Evolutionary conservation across 2,888 invertebrate species (phyloP).

Genomic region (Pyrrhia umbra): DNA sequence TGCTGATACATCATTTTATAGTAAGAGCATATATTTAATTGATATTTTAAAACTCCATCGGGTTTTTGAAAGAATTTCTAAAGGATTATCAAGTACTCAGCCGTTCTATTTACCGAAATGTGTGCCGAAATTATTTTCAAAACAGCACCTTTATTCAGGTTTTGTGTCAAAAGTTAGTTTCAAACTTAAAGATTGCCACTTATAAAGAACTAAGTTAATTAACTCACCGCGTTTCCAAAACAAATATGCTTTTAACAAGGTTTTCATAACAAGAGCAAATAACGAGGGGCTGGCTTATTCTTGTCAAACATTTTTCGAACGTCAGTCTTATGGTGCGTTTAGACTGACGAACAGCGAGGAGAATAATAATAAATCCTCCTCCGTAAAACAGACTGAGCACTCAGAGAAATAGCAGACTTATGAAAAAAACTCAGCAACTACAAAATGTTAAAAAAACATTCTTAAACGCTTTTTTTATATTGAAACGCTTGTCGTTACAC

Average conservation of each 20-base stretch:
- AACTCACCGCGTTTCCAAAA: conserved; percentile 20
- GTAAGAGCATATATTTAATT: too few species aligned
- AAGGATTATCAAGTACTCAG: background rate
- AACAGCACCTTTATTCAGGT: conserved; percentile 5
- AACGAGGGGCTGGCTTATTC: conserved; percentile 47
- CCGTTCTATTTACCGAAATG: too few species aligned
- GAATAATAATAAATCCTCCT: background rate
- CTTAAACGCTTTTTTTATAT: too few species aligned
- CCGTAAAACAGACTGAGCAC: background rate
- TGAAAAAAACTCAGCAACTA: background rate
- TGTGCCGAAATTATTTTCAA: background rate
- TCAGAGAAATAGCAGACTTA: background rate
- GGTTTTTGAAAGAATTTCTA: too few species aligned
- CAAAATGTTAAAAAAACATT: background rate
- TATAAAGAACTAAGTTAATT: conserved; percentile 23
- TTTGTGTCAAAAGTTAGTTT: conserved; percentile 13
- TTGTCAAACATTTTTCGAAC: conserved; percentile 55
- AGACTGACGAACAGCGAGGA: background rate
- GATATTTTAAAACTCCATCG: too few species aligned
- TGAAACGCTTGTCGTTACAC: too few species aligned
- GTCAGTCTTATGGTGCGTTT: conserved; percentile 29
- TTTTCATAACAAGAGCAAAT: conserved; percentile 55
- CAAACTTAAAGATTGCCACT: conserved; percentile 24
- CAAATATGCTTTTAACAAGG: conserved; percentile 53
- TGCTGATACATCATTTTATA: conserved; percentile 3